These are phyloP conservation scores for Otus sunia DNA, from an alignment of 2,113 vertebrate species.

Conservation along the genomic window DNA sequence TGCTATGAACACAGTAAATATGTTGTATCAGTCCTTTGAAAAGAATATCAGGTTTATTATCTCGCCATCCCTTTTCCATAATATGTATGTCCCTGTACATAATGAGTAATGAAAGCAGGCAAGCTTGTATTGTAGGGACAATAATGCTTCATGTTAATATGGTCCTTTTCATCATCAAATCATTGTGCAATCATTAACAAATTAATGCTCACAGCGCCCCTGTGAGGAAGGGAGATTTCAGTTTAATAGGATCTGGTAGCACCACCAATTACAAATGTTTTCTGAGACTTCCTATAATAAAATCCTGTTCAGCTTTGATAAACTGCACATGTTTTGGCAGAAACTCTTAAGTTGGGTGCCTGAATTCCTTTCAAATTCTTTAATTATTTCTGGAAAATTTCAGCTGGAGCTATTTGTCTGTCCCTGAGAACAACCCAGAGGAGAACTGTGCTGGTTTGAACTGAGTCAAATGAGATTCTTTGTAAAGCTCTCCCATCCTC, in stretches of 20 bases:
- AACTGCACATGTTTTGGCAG: background rate
- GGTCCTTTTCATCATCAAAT: constrained; percentile 32
- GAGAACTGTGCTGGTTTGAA: background rate
- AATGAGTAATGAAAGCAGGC: constrained; percentile 44
- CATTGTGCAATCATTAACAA: constrained; percentile 34
- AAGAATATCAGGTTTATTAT: constrained; percentile 41
- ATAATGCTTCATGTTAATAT: constrained; percentile 18
- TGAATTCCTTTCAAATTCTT: background rate
- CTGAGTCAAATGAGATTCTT: background rate
- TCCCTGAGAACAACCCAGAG: background rate
- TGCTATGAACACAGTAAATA: background rate
- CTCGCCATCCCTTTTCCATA: constrained; percentile 26
- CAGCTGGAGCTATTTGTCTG: background rate
- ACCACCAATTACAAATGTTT: background rate
- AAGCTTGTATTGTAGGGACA: background rate
- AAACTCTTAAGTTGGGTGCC: background rate
- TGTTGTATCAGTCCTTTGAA: constrained; percentile 7
- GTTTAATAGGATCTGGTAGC: background rate
- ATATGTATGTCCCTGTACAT: background rate
- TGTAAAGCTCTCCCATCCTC: background rate
- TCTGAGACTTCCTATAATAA: background rate
- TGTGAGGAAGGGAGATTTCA: constrained; percentile 55
- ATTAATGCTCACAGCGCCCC: constrained; percentile 51
- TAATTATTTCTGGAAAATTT: background rate
- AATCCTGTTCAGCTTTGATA: background rate